Percentiles rank a stretch among this genome's conserved stretches.
These are phyloP conservation scores for Toxotes lorentzi DNA, from an alignment of 2,797 vertebrate species.

Conservation along the genomic window DNA sequence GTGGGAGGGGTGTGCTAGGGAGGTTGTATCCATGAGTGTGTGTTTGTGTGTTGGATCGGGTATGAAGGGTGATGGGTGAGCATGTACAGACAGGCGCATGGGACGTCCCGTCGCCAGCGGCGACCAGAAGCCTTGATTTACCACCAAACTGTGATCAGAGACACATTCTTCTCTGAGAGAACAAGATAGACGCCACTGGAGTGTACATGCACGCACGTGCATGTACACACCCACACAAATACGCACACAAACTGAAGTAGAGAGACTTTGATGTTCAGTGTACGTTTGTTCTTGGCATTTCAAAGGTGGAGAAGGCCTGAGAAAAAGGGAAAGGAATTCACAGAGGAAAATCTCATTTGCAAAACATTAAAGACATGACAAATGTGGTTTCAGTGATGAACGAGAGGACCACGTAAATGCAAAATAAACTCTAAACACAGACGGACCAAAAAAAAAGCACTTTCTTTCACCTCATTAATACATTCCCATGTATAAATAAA, in stretches of 20 bases:
- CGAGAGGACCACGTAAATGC: conserved; percentile 37
- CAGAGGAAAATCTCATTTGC: conserved; percentile 44
- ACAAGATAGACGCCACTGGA: conserved; percentile 53
- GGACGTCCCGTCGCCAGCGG: conserved; percentile 73
- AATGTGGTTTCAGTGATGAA: conserved; percentile 39
- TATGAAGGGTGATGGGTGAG: conserved; percentile 64
- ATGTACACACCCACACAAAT: conserved; percentile 56
- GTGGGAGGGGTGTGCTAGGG: conserved; percentile 39
- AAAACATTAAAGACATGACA: conserved; percentile 26
- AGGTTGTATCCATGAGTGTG: conserved; percentile 33
- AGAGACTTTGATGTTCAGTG: conserved; percentile 66
- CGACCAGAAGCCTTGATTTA: conserved; percentile 76
- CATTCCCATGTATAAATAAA: background rate
- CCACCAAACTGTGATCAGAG: conserved; percentile 68
- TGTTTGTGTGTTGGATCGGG: conserved; percentile 60
- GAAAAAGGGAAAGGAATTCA: conserved; percentile 56
- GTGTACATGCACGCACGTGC: conserved; percentile 24
- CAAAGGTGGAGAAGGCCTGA: conserved; percentile 39
- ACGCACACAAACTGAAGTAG: conserved; percentile 23
- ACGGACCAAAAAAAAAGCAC: background rate
- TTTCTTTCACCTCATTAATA: conserved; percentile 5
- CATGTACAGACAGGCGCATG: conserved; percentile 80
- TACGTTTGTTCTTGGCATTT: conserved; percentile 59
- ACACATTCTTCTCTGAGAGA: conserved; percentile 72
- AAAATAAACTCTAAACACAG: conserved; percentile 19